These are phyloP conservation scores for Heterohyrax brucei DNA, from an alignment of 2,797 vertebrate genomes.

Conservation along the genomic window DNA sequence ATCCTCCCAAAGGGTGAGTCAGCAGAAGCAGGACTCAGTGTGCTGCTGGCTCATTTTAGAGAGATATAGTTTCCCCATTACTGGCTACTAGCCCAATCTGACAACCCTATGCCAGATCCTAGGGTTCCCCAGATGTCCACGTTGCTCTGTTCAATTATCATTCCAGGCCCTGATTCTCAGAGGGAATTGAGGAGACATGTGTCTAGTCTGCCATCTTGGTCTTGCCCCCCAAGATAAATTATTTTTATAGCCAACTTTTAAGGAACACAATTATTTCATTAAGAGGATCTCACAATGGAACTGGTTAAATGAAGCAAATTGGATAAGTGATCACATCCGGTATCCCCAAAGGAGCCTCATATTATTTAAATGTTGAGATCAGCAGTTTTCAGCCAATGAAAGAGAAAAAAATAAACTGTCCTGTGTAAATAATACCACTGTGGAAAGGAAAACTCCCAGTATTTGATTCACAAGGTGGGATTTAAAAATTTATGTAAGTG, in stretches of 20 bases:
- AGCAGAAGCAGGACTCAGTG: no score
- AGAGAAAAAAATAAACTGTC: constrained; percentile 52
- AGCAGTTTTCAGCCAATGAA: constrained; percentile 35
- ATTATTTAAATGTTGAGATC: constrained; percentile 64
- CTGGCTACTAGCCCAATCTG: no score
- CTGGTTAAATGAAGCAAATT: constrained; percentile 19
- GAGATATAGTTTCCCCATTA: no score
- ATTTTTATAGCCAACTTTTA: constrained; percentile 67
- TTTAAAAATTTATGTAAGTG: constrained; percentile 7
- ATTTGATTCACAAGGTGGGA: constrained; percentile 58
- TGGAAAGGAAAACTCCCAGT: constrained; percentile 67
- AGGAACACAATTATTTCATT: constrained; percentile 62
- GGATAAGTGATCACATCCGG: not conserved
- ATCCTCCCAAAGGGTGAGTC: no score
- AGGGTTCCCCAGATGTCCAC: no score
- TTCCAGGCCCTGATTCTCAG: no score
- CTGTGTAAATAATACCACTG: constrained; percentile 65
- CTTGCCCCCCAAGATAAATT: not conserved
- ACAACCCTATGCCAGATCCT: no score
- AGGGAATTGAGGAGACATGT: no score
- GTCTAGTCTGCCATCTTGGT: no score
- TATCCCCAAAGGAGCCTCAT: not conserved
- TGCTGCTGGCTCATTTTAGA: no score
- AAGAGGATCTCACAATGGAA: constrained; percentile 57
- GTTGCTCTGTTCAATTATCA: no score